Base-by-base conservation (phyloP, 2,113 vertebrate genomes). In the Cathartes aura region DNA sequence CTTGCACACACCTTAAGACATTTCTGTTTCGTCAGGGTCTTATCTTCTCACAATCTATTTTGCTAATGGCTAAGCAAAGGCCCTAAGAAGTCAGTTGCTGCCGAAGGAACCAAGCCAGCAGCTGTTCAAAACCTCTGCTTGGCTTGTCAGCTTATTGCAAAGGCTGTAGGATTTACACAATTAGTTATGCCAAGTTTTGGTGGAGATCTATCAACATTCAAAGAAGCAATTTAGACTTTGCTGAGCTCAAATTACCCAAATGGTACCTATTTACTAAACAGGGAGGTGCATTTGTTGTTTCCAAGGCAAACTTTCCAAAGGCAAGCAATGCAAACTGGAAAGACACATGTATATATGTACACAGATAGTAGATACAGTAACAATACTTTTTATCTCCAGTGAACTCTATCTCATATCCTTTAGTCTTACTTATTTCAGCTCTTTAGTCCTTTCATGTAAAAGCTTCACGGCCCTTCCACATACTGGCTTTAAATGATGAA, bases 311-410 rank as follows among this genome's bases (percentile, higher is more conserved):
- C 34, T 14, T n/a, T 53, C 53, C 43, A 20, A 68, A 40, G 38
- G 52, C 36, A 40, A 53, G 72, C 27, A 21, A 20, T 7, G 9
- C 53, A 63, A 40, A 63, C 11, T 19, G 52, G 10, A 18, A 36
- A 62, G 60, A 74, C 2, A 17, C 43, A 8, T 5, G 3, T 48
- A 10, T 34, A 18, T 15, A 27, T 0, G 12, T 12, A 38, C 1
- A 8, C 4, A 30, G 4, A 30, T 0, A 68, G 42, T 2, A 71
- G 58, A 62, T 27, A n/a, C 6, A 45, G 38, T 6, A 55, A 70
- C 13, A 38, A 8, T 1, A 58, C 21, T 9, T 30, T 23, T 18
- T 12, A 59, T 32, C 60, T 74, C 38, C 60, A 55, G n/a, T 12
- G 50, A 34, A 38, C 40, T 62, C 40, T 26, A 1, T 12, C 34